A percentile compares a stretch with the other conserved stretches of the same genome.
These are phyloP conservation scores for Rhorus exstirpatorius DNA, from an alignment of 2,888 invertebrate genomes.

Conservation along the genomic window DNA sequence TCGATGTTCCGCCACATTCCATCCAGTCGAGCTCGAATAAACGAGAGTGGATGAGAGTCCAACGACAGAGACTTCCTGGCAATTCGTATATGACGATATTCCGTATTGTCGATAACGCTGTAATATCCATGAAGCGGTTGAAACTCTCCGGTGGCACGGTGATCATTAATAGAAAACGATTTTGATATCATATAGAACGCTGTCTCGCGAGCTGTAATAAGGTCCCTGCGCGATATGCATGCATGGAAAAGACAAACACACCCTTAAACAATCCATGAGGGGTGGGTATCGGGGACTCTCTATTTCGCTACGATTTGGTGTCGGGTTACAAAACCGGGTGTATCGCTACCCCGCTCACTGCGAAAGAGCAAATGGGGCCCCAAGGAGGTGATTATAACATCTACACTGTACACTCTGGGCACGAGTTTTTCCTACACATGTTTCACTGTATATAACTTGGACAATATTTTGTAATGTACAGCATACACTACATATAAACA, in stretches of 20 bases:
- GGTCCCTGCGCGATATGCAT: background rate
- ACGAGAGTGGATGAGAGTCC: slow-evolving; percentile 40
- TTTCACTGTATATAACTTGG: slow-evolving; percentile 50
- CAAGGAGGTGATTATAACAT: slow-evolving; percentile 83
- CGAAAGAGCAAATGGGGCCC: slow-evolving; percentile 83
- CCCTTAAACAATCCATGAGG: slow-evolving; percentile 42
- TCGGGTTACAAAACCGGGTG: slow-evolving; percentile 1
- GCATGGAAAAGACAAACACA: slow-evolving; percentile 10
- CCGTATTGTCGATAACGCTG: slow-evolving; percentile 48
- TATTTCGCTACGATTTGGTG: slow-evolving; percentile 34
- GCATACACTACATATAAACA: slow-evolving; percentile 23
- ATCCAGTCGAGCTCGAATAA: slow-evolving; percentile 64
- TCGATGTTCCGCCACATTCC: slow-evolving; percentile 68
- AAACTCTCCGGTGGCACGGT: background rate
- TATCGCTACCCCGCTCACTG: slow-evolving; percentile 52
- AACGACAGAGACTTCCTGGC: slow-evolving; percentile 59
- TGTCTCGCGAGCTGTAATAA: slow-evolving; percentile 19
- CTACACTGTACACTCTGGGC: slow-evolving; percentile 45
- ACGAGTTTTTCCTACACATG: slow-evolving; percentile 41
- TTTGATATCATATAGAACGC: background rate
- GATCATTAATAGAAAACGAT: slow-evolving; percentile 55
- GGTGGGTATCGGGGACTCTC: background rate
- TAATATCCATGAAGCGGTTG: slow-evolving; percentile 50
- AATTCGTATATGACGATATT: slow-evolving; percentile 26
- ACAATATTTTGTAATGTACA: slow-evolving; percentile 36